A percentile compares a stretch with the other conserved stretches of the same genome.
phyloP scores from a whole-genome alignment of 2,113 vertebrate species.

The Odontesthes bonariensis region DNA sequence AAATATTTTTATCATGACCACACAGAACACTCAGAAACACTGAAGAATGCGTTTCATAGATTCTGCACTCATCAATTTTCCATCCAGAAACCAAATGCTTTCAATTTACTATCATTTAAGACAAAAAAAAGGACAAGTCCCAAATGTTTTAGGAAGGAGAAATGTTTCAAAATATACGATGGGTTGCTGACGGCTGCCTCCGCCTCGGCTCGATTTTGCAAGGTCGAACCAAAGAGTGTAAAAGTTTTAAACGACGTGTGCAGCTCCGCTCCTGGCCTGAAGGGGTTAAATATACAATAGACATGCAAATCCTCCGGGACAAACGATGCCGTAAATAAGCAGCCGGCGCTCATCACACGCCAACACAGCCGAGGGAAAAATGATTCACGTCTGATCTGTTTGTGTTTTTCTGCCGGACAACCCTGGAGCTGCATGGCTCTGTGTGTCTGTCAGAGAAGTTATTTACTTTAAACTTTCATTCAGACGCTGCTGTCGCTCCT shows the following conservation, averaged over 20 bases:
- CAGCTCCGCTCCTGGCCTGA: not conserved
- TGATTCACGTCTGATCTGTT: conserved; percentile 29
- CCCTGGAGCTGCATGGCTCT: not conserved
- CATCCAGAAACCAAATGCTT: rapidly evolving
- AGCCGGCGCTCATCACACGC: conserved; percentile 41
- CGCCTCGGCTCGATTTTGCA: too few species aligned
- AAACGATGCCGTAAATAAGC: conserved; percentile 71
- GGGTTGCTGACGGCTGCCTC: too few species aligned
- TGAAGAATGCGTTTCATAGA: not conserved
- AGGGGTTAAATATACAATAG: conserved; percentile 63
- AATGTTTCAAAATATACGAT: not conserved
- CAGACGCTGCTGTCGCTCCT: not conserved
- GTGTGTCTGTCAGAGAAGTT: rapidly evolving
- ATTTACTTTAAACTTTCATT: not conserved
- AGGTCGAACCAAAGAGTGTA: not conserved
- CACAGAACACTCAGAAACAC: not conserved
- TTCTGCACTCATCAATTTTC: not conserved
- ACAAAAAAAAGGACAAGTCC: not conserved
- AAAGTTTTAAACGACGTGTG: conserved; percentile 27
- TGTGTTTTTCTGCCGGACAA: not conserved
- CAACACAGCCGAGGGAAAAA: conserved; percentile 6
- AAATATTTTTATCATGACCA: too few species aligned
- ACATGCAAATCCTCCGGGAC: conserved; percentile 69
- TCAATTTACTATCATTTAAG: not conserved
- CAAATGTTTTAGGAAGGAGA: not conserved